Conservation (phyloP, 2,888 invertebrate species). For the Agrenia bidenticulata region DNA sequence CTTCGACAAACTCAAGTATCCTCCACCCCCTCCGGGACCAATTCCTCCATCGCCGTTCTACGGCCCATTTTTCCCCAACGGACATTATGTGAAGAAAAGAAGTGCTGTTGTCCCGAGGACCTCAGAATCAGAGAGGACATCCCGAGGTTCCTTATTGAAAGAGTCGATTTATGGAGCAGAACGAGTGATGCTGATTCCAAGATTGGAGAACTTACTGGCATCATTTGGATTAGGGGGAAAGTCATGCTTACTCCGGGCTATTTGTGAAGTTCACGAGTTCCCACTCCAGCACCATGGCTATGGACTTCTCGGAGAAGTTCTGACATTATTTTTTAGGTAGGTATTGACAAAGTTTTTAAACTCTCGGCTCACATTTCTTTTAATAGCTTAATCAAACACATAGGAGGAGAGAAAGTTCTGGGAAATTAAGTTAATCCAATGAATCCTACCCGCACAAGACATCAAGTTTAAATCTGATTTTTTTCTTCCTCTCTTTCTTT, state of each 20-base stretch:
- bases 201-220: conserved; percentile 33
- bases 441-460: neutral
- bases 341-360: conserved; percentile 10
- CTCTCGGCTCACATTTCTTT: neutral
- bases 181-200: conserved; percentile 33
- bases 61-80: conserved; percentile 8
- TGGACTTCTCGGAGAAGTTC: conserved; percentile 31
- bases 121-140: too few species aligned
- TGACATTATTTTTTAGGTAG: conserved; percentile 42
- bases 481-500: neutral
- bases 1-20: conserved; percentile 37
- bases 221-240: conserved; percentile 35
- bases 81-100: conserved; percentile 24
- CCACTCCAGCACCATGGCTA: conserved; percentile 33
- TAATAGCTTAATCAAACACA: conserved; percentile 17
- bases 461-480: neutral
- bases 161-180: conserved; percentile 32
- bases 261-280: conserved; percentile 42
- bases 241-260: conserved; percentile 34
- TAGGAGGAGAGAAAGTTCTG: neutral
- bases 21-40: conserved; percentile 15
- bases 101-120: neutral
- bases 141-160: conserved; percentile 17
- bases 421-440: too few species aligned
- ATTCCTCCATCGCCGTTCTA: conserved; percentile 11